Evolutionary conservation across 2,113 vertebrate genomes (phyloP), one percentile per base, ranked within the genome.

Genomic region (Rhinopomastus cyanomelas): DNA sequence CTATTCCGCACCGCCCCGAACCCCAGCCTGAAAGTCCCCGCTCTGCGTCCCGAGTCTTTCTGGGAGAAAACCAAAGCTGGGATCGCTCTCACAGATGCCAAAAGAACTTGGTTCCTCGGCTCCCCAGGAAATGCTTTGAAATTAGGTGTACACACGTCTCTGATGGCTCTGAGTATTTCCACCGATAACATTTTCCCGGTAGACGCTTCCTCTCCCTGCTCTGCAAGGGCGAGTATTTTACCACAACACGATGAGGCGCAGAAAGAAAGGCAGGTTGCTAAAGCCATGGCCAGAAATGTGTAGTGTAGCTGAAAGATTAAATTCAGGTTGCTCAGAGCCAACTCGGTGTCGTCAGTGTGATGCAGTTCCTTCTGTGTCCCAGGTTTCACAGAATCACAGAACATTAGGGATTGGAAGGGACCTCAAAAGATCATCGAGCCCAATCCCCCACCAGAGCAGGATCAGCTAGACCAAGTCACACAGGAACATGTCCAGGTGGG

Each of bases 51-150:
- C 0, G 8, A 65, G 60, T 3, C 64, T 64, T 90, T 93, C 85
- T 15, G 80, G 94, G 93, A 94, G 75, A 91, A 85, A 83, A 55
- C 78, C n/a, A 2, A 83, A 79, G 87, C 76, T 80, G 51, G 55
- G 76, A 48, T 59, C 25, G 68, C 67, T 80, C 76, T 90, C 26
- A 25, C n/a, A 66, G 81, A 46, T 82, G 89, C 85, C 89, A 66
- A 75, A 93, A 81, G 89, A 92, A 89, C 90, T 85, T 6, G 59
- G 84, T 73, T 3, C 27, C 78, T 85, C 22, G 3, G 27, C 71
- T 85, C 13, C 22, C 16, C 12, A 69, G 81, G 93, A 73, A 90
- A 76, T 82, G 2, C n/a, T 89, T 36, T 66, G 81, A 74, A 90
- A 82, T 80, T 29, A 67, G 92, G 71, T 76, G 67, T 49, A 20